Evolutionary conservation across 2,888 invertebrate genomes (phyloP), one percentile per base, ranked within the genome.

Genomic region (Labia minor): DNA sequence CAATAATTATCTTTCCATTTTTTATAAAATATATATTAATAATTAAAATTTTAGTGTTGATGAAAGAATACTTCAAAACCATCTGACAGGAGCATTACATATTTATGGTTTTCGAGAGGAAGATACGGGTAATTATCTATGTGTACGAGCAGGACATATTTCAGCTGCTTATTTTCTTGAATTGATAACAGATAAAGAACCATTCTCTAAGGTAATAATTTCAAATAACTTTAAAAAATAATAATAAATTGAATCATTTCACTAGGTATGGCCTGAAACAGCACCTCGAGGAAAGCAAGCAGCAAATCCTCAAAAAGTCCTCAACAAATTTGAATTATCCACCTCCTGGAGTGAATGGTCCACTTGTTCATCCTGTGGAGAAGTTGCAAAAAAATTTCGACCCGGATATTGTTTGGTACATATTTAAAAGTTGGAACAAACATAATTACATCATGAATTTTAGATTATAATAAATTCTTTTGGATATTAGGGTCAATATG

Each of bases 301-400:
- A 37, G 70, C 75, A 0, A 71, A 73, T 66, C 65, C 72, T 21
- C 74, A 73, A 21, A 66, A 69, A 64, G 71, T 72, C 67, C 76
- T 72, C 21, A 74, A 78, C 2, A 49, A 49, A 68, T 71, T 85
- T 66, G 72, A 75, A 67, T 68, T 84, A 64, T 82, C 79, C 70
- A 85, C 82, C 0, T 75, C 77, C 6, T 88, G 88, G 87, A 77
- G 81, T 0, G 73, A 76, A 0, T 89, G 89, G 89, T 83, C 85
- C 6, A 76, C 80, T 21, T 89, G 89, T 74, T 86, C 84, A 68
- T 76, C 75, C 8, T 89, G 89, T 71, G 81, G 78, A 37, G 74
- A 73, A 65, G 80, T 83, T 20, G 88, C 88, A 3, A 79, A 81
- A 70, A 77, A 80, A 69, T 76, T 81, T 21, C 80, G 83, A 68